A percentile compares a stretch with the other conserved stretches of the same genome.
These are phyloP conservation scores for Gavialis gangeticus DNA, from an alignment of 2,113 vertebrate species.

Conservation along the genomic window DNA sequence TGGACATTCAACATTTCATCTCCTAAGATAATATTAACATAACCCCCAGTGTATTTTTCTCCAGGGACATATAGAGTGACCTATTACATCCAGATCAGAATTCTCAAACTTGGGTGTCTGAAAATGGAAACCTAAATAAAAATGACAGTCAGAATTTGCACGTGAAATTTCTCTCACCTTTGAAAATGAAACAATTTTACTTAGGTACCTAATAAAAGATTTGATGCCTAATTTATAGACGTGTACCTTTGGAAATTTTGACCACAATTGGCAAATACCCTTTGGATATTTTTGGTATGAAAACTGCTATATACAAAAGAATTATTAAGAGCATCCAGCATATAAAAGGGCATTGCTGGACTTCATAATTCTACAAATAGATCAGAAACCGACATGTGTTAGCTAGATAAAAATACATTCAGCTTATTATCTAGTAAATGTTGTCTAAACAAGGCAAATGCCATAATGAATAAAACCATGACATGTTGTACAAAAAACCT, in stretches of 20 bases:
- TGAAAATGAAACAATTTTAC: background rate
- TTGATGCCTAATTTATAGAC: background rate
- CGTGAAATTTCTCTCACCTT: background rate
- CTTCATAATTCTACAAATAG: background rate
- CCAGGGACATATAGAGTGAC: background rate
- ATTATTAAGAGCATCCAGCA: background rate
- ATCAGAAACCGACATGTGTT: background rate
- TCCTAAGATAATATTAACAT: rapidly evolving
- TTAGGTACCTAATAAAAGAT: background rate
- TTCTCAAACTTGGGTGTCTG: background rate
- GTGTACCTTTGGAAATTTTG: background rate
- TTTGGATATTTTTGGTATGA: background rate
- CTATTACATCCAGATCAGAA: background rate
- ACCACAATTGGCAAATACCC: background rate
- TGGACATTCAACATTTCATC: background rate
- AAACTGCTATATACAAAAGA: background rate
- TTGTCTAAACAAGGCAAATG: background rate
- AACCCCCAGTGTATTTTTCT: rapidly evolving
- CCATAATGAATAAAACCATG: background rate
- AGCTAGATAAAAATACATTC: background rate
- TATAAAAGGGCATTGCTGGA: background rate
- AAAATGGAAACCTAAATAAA: background rate
- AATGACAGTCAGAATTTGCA: background rate
- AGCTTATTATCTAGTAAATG: background rate
- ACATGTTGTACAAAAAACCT: background rate